Base-by-base conservation (phyloP, 2,888 invertebrate species). In the Craniophora ligustri region DNA sequence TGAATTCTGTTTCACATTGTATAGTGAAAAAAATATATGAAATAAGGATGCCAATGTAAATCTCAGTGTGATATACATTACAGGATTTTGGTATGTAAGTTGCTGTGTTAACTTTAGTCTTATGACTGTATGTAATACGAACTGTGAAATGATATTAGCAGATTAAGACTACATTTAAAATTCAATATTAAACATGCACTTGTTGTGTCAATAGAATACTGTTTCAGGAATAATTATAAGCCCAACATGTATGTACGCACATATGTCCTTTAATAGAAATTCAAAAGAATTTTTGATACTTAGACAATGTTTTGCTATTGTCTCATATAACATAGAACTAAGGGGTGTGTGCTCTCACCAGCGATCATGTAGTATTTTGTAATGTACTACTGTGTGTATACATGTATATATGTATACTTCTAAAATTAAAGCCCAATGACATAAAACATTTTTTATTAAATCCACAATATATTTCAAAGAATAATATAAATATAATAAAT, bases 391-490 rank as follows among this genome's bases (percentile, higher is more conserved):
- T n/a, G n/a, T n/a, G n/a, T n/a, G n/a, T n/a, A n/a, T n/a, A n/a
- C n/a, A n/a, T n/a, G n/a, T n/a, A n/a, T n/a, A n/a, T n/a, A n/a
- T n/a, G n/a, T n/a, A n/a, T n/a, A 23, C 23, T 23, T 23, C 23
- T 26, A n/a, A 76, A 90, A 85, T 87, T 54, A 92, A 89, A 91
- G 81, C 73, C 57, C 13, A 73, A 81, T 87, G 82, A 87, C 87
- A 81, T 86, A 85, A 86, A 86, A 81, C 74, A 68, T 90, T 90
- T 92, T 92, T 91, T 93, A 92, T 91, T 92, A 91, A 92, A 92
- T 91, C 83, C 87, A 92, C 87, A 92, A 90, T 92, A 92, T 90
- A 88, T 91, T 89, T 92, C 91, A 90, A 92, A 92, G 92, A 92
- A 93, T 92, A 92, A 84, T 92, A 91, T 86, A 92, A 92, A 91